Conservation (phyloP, 2,888 invertebrate species). For the Harmothoe impar region DNA sequence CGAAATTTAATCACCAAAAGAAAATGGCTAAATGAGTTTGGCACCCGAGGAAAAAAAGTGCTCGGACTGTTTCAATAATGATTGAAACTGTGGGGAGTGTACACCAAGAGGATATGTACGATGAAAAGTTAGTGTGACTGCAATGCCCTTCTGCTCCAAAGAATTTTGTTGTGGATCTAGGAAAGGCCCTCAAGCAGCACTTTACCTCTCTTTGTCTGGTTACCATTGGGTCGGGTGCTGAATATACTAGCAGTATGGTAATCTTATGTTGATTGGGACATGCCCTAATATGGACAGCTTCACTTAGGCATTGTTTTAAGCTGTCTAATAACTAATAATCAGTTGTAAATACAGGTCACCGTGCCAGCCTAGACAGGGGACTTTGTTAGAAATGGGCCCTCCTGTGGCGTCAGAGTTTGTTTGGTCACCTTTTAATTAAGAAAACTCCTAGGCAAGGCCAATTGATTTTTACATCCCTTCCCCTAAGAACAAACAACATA, state of each 20-base stretch:
- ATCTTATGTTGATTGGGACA: background rate
- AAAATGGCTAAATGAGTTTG: background rate
- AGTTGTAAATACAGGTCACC: background rate
- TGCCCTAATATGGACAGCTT: background rate
- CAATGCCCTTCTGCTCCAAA: too few species aligned
- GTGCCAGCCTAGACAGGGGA: background rate
- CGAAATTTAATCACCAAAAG: constrained; percentile 1
- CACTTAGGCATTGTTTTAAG: background rate
- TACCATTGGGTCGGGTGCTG: background rate
- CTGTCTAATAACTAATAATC: background rate
- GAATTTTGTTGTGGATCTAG: too few species aligned
- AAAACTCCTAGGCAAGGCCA: too few species aligned
- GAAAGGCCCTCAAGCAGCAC: too few species aligned
- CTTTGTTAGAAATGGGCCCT: too few species aligned
- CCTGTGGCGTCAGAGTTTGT: too few species aligned
- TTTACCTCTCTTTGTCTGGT: background rate
- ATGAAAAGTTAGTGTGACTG: too few species aligned
- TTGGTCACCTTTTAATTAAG: too few species aligned
- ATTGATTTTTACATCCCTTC: too few species aligned
- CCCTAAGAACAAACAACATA: too few species aligned
- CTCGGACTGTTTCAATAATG: background rate
- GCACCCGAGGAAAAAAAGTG: background rate
- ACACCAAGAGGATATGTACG: too few species aligned
- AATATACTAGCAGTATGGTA: background rate
- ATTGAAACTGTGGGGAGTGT: background rate